These are phyloP conservation scores for Condylura cristata DNA, from an alignment of 2,113 vertebrate genomes.

Conservation along the genomic window DNA sequence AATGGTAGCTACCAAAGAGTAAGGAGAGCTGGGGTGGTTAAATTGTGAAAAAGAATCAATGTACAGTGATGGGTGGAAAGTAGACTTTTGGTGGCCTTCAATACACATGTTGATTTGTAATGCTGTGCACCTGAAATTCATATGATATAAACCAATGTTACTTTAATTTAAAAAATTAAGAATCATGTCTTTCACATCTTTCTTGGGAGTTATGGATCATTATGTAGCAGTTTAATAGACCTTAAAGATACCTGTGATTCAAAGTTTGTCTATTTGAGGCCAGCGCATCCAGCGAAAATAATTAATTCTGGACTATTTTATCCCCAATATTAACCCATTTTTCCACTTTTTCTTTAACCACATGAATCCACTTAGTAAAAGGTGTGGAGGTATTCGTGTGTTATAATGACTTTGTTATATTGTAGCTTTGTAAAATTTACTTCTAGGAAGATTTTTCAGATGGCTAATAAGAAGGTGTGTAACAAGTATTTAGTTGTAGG, in stretches of 20 bases:
- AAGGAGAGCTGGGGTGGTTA: no score
- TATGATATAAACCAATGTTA: no score
- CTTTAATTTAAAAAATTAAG: no score
- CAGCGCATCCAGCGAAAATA: no score
- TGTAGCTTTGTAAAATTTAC: not conserved
- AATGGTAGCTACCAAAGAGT: no score
- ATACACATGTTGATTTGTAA: no score
- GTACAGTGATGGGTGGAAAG: no score
- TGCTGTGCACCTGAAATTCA: no score
- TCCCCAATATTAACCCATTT: not conserved
- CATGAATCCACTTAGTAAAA: conserved; percentile 30
- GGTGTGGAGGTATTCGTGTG: not conserved
- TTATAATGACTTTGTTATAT: not conserved
- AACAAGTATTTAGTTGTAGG: not conserved
- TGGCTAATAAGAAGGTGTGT: not conserved
- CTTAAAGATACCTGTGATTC: not conserved
- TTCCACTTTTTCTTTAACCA: not conserved
- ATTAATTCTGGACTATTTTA: not conserved
- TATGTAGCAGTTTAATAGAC: not conserved
- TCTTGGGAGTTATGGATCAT: no score
- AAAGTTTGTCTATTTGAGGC: not conserved
- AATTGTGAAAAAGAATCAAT: no score
- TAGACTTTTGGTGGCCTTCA: no score
- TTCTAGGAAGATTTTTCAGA: conserved; percentile 38
- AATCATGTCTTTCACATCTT: no score